Conservation (phyloP, 2,797 vertebrate genomes). For the Neosilurus mollespiculum region DNA sequence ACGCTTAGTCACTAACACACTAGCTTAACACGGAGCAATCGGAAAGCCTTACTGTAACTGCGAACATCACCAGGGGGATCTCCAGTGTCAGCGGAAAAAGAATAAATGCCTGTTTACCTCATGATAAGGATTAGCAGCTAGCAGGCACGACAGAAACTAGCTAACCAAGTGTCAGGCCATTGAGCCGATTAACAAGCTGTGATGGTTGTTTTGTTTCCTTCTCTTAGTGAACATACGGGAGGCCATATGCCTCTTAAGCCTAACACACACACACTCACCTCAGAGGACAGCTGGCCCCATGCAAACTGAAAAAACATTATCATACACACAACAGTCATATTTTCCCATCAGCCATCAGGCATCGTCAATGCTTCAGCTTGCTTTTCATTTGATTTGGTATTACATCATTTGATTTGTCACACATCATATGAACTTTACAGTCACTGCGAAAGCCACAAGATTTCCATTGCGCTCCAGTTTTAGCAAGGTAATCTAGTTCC, state of each 20-base stretch:
- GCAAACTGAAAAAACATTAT: constrained; percentile 15
- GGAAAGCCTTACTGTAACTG: not conserved
- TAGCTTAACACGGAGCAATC: not conserved
- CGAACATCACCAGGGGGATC: not conserved
- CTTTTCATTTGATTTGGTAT: not conserved
- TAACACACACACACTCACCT: constrained; percentile 34
- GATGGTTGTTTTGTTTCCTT: constrained; percentile 41
- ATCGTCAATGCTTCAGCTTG: not conserved
- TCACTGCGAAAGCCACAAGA: not conserved
- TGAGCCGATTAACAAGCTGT: constrained; percentile 53
- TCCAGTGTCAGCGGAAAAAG: not conserved
- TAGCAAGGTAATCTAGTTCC: not conserved
- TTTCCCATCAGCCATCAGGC: not conserved
- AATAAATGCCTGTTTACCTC: not conserved
- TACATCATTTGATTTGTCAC: not conserved
- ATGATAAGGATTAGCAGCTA: constrained; percentile 40
- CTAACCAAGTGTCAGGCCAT: constrained; percentile 7
- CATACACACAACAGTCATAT: not conserved
- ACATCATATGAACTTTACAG: not conserved
- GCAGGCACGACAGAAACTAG: constrained; percentile 21
- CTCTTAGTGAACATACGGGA: constrained; percentile 50
- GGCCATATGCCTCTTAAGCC: constrained; percentile 42
- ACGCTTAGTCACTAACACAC: not conserved
- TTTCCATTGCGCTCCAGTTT: not conserved
- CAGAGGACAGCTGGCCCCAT: constrained; percentile 28